phyloP scores from a whole-genome alignment of 2,888 invertebrate genomes.

The Ametastegia equiseti region DNA sequence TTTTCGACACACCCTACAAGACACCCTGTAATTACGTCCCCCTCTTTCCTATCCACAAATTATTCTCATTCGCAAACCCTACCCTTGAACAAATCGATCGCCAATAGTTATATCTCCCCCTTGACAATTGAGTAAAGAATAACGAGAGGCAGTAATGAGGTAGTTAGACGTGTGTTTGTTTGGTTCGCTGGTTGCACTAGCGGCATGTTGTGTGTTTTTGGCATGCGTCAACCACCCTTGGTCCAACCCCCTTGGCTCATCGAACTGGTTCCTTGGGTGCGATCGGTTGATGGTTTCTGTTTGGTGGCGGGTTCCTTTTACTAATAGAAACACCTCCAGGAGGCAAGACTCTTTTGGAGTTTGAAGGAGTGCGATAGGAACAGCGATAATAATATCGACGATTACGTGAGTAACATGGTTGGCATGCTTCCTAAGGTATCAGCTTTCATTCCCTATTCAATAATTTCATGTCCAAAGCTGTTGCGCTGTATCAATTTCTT shows the following conservation, averaged over 20 bases:
- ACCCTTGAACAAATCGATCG: slow-evolving; percentile 53
- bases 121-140: slow-evolving; percentile 10
- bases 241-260: slow-evolving; percentile 69
- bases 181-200: slow-evolving; percentile 73
- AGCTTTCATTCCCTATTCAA: not conserved
- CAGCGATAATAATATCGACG: slow-evolving; percentile 70
- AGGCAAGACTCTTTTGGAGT: slow-evolving; percentile 80
- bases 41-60: too few relatives aligned
- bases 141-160: slow-evolving; percentile 15
- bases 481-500: not conserved
- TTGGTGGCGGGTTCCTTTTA: slow-evolving; percentile 69
- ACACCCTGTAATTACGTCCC: too few relatives aligned
- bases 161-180: slow-evolving; percentile 70
- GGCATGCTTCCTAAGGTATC: slow-evolving; percentile 3
- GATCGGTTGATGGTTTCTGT: slow-evolving; percentile 63
- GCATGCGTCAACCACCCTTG: slow-evolving; percentile 72
- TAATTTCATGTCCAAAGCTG: not conserved
- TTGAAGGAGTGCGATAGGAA: slow-evolving; percentile 72
- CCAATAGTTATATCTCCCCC: slow-evolving; percentile 12
- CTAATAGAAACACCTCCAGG: slow-evolving; percentile 81
- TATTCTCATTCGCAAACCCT: not conserved
- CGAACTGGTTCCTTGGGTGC: slow-evolving; percentile 67
- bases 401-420: slow-evolving; percentile 69
- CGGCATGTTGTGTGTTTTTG: slow-evolving; percentile 75
- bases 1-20: too few relatives aligned